Conservation (phyloP, 2,797 vertebrate genomes). For the Pitangus sulphuratus region DNA sequence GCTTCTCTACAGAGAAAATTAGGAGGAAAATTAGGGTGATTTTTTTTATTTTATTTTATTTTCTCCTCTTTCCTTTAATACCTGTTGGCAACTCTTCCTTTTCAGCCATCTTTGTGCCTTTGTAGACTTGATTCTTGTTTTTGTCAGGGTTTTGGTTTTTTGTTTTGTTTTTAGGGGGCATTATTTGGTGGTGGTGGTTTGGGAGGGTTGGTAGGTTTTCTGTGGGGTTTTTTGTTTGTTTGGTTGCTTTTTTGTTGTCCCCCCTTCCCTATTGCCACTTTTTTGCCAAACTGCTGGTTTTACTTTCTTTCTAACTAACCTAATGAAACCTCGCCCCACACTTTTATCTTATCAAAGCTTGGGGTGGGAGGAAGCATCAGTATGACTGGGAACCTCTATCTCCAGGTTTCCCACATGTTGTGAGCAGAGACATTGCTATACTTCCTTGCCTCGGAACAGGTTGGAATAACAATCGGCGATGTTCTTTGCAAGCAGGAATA, state of each 20-base stretch:
- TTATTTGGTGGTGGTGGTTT: neutral
- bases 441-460: neutral
- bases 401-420: neutral
- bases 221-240: neutral
- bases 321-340: neutral
- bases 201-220: rapidly evolving
- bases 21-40: too few species aligned
- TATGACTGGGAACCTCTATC: neutral
- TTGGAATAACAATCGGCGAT: neutral
- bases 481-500: neutral
- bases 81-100: neutral
- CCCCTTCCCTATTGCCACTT: neutral
- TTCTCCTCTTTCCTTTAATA: neutral
- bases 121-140: neutral
- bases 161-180: too few species aligned
- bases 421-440: neutral
- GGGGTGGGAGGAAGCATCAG: neutral
- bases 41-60: too few species aligned
- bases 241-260: too few species aligned
- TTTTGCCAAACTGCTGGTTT: neutral
- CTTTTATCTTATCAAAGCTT: neutral
- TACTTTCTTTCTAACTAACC: neutral
- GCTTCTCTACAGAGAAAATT: neutral
- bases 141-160: neutral
- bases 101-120: neutral